A percentile compares a stretch with the other conserved stretches of the same genome.
These are phyloP conservation scores for Linurgus olivaceus DNA, from an alignment of 2,797 vertebrate species.

Conservation along the genomic window DNA sequence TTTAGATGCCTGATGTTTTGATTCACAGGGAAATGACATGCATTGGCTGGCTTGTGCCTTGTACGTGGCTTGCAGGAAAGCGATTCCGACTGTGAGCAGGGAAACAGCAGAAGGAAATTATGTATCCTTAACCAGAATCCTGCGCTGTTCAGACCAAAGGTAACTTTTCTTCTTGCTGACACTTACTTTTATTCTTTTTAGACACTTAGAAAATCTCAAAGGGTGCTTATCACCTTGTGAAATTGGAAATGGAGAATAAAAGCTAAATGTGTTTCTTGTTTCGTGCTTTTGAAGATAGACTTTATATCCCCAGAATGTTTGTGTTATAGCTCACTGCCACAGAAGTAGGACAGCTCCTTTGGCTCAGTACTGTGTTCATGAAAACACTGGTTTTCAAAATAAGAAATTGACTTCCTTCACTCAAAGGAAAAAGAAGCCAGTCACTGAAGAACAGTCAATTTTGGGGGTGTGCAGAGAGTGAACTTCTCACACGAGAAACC, in stretches of 20 bases:
- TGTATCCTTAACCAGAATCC: slow-evolving; percentile 90
- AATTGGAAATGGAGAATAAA: background rate
- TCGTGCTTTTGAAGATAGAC: background rate
- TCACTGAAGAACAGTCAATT: background rate
- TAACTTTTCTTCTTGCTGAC: slow-evolving; percentile 39
- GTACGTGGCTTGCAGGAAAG: slow-evolving; percentile 91
- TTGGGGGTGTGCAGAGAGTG: background rate
- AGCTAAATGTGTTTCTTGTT: background rate
- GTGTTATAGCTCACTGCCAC: background rate
- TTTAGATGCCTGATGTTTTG: background rate
- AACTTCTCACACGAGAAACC: background rate
- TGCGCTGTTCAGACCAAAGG: slow-evolving; percentile 91
- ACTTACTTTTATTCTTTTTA: background rate
- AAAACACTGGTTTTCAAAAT: background rate
- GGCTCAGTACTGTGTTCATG: background rate
- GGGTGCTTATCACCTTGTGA: background rate
- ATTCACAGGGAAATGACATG: slow-evolving; percentile 86
- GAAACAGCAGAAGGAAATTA: slow-evolving; percentile 92
- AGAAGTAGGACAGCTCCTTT: background rate
- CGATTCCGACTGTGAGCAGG: slow-evolving; percentile 87
- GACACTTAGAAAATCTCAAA: background rate
- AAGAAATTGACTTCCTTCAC: background rate
- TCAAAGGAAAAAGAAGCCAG: background rate
- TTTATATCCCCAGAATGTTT: background rate
- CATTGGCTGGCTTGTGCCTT: slow-evolving; percentile 94